Evolutionary conservation across 2,797 vertebrate species (phyloP).

Genomic region (Psittacula derbiana): DNA sequence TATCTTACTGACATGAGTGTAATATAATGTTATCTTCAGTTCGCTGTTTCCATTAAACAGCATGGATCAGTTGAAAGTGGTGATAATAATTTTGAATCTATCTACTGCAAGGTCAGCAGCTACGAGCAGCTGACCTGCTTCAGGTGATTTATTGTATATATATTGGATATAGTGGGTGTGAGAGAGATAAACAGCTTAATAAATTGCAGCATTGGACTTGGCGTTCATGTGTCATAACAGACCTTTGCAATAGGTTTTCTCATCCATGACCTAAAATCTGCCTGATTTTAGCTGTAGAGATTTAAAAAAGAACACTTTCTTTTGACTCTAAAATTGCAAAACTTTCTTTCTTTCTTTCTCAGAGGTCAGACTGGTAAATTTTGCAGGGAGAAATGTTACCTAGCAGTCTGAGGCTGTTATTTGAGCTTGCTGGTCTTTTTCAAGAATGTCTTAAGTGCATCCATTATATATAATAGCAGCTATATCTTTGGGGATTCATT

Average conservation of each 20-base stretch:
- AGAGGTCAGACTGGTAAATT: background rate
- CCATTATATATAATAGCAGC: constrained; percentile 30
- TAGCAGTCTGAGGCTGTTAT: background rate
- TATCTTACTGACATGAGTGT: background rate
- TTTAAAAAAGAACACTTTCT: background rate
- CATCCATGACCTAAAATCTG: background rate
- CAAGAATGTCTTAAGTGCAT: constrained; percentile 39
- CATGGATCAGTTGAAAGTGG: constrained; percentile 6
- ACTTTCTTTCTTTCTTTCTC: background rate
- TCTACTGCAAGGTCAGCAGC: constrained; percentile 3
- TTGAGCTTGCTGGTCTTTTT: constrained; percentile 26
- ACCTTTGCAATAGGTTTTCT: background rate
- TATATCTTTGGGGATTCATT: constrained; percentile 45
- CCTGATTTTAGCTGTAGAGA: background rate
- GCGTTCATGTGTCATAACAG: background rate
- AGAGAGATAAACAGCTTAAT: background rate
- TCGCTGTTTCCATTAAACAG: background rate
- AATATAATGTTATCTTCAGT: background rate
- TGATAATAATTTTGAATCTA: background rate
- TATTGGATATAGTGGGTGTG: background rate
- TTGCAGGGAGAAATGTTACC: background rate
- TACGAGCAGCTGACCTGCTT: background rate
- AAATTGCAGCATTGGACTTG: background rate
- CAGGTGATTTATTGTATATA: background rate
- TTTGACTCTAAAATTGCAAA: background rate